Evolutionary conservation across 2,797 vertebrate genomes (phyloP).

Genomic region (Austrolebias charrua): DNA sequence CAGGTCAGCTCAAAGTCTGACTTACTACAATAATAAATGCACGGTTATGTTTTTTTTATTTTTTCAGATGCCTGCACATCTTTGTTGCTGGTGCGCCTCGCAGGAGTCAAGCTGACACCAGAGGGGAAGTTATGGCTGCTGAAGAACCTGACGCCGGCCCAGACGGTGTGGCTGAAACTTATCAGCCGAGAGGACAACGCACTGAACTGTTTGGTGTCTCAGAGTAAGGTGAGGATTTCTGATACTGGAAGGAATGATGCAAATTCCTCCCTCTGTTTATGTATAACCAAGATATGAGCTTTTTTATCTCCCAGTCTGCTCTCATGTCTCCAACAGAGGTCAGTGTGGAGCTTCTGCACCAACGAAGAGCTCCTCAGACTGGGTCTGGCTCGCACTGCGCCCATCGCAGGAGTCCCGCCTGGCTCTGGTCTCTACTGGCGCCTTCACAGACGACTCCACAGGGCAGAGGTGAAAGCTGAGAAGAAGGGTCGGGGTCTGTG

Average conservation of each 20-base stretch:
- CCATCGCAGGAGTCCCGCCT: constrained; percentile 78
- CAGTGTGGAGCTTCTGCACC: constrained; percentile 78
- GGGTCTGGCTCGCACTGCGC: constrained; percentile 85
- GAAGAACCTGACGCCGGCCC: constrained; percentile 75
- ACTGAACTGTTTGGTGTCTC: constrained; percentile 86
- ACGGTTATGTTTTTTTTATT: constrained; percentile 18
- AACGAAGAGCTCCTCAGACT: constrained; percentile 88
- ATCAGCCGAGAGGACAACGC: constrained; percentile 81
- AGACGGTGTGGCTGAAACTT: constrained; percentile 89
- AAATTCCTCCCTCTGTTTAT: not conserved
- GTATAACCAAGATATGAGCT: not conserved
- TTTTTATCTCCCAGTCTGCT: not conserved
- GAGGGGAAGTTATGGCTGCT: constrained; percentile 82
- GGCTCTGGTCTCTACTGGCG: constrained; percentile 83
- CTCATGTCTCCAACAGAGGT: constrained; percentile 74
- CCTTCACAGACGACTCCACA: constrained; percentile 86
- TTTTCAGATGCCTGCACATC: constrained; percentile 73
- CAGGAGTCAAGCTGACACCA: constrained; percentile 88
- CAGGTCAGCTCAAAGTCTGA: not conserved
- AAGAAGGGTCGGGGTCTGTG: constrained; percentile 88
- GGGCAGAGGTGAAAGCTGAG: constrained; percentile 87
- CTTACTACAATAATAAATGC: constrained; percentile 3
- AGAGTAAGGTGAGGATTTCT: constrained; percentile 61
- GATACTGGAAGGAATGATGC: not conserved
- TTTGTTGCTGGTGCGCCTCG: constrained; percentile 82